Base-by-base conservation (phyloP, 2,797 vertebrate genomes). In the Myotis vivesi region DNA sequence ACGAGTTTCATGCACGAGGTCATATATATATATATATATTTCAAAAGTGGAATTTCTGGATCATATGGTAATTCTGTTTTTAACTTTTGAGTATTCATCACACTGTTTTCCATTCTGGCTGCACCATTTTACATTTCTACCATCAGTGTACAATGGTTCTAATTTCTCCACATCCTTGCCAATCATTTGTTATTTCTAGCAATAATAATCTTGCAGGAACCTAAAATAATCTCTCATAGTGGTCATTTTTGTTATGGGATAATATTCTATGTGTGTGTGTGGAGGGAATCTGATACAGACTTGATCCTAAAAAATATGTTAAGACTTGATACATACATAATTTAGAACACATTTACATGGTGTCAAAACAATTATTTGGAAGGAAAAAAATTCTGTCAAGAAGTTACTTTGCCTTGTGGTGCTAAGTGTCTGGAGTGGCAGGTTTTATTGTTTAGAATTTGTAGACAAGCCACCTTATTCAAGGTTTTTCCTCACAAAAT, bases 381-480 rank as follows among this genome's bases (percentile, higher is more conserved):
- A n/a, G 8, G 11, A 9, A 81, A 93, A 66, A 86, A 44, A 71
- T 30, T 49, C 38, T n/a, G 17, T 76, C 73, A 36, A 30, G 86
- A 80, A 49, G n/a, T 82, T 77, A 30, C 12, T 86, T 92, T 85
- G 38, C 25, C 64, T 1, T 25, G 1, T 28, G 15, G 53, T 20
- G 25, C 23, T 68, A 30, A 76, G 30, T 68, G 49, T 36, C 36
- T 12, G 2, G 9, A 64, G 20, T 73, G 20, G 33, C 20, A 33
- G 8, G 30, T 80, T 92, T 88, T 23, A 17, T n/a, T 85, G 36
- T 66, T 93, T 72, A 66, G 53, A 64, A 84, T 89, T 76, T 89
- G 19, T 62, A 23, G 28, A 38, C 41, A 51, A 44, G 6, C 13
- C 55, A 49, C 23, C n/a, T 79, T 89, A 46, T 62, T 81, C 7